Evolutionary conservation across 2,113 vertebrate genomes (phyloP), one percentile per base, ranked within the genome.

Genomic region (Barnardius zonarius): DNA sequence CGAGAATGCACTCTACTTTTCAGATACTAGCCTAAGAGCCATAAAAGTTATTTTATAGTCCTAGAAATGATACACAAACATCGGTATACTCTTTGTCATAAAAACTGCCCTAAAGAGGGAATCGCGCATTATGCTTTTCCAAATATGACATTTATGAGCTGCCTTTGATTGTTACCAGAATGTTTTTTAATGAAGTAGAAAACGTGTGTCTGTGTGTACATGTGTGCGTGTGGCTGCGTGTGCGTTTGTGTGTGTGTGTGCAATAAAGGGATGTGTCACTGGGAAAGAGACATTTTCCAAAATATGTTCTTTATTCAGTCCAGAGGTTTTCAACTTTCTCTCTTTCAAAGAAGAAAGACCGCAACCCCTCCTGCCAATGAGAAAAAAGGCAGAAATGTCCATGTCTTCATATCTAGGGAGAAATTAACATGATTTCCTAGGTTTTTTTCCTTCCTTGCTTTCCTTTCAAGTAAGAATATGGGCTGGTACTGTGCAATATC

Each of bases 141-240:
- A 96, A 95, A 96, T 94, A 96, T 94, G 95, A 96, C 96, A 96
- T 97, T 97, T 97, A 97, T 95, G 95, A 91, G 92, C 96, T 97
- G 96, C 67, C 84, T 95, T 80, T 97, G 96, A 97, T 90, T 92
- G 91, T 88, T 92, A 66, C 68, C 96, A 97, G 96, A 84, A 89
- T 62, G 83, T 46, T 91, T 92, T 92, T 68, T 76, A 96, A 92
- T 83, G 82, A 91, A 93, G 86, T 27, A 88, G 70, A 92, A 91
- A 96, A 93, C 43, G 83, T 39, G 43, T 92, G 61, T 92, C 39
- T 86, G 48, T 80, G 70, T 68, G 77, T 54, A 62, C 43, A 7
- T 19, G 46, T 7, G 6, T 4, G 5, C 2, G 13, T 35, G 51
- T 72, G 63, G 57, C 57, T 31, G 52, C 22, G 14, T 24, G 44